A percentile compares a stretch with the other conserved stretches of the same genome.
Evolutionary conservation across 2,797 vertebrate genomes (phyloP).

Genomic region (Sebastes matsubarae): DNA sequence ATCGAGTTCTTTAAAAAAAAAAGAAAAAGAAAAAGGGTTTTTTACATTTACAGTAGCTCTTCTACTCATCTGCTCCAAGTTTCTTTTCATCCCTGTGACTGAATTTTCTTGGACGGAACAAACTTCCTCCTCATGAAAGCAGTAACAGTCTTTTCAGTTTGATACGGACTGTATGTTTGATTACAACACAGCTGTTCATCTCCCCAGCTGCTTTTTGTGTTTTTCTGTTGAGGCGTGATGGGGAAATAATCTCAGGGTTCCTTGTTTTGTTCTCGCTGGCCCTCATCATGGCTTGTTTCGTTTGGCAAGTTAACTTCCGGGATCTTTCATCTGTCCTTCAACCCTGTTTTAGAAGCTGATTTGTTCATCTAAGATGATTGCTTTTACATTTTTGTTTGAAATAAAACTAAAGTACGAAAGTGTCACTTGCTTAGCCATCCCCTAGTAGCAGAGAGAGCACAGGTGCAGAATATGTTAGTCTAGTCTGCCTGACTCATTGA

Average conservation of each 20-base stretch:
- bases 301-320: background rate
- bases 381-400: background rate
- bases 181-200: constrained; percentile 12
- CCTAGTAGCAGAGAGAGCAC: no score
- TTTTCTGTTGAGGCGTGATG: background rate
- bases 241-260: background rate
- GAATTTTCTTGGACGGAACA: background rate
- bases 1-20: background rate
- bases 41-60: background rate
- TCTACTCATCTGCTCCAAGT: background rate
- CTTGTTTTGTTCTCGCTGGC: background rate
- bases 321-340: background rate
- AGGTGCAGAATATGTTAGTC: no score
- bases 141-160: background rate
- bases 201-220: background rate
- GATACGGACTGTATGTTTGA: background rate
- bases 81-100: background rate
- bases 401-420: background rate
- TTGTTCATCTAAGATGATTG: background rate
- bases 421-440: background rate
- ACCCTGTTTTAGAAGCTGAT: background rate
- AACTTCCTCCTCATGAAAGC: constrained; percentile 26
- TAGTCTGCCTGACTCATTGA: no score
- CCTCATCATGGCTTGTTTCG: background rate
- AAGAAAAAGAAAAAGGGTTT: background rate